Percentiles rank a stretch among this genome's conserved stretches.
These are phyloP conservation scores for Iphiclides podalirius DNA, from an alignment of 2,888 invertebrate species.

Conservation along the genomic window DNA sequence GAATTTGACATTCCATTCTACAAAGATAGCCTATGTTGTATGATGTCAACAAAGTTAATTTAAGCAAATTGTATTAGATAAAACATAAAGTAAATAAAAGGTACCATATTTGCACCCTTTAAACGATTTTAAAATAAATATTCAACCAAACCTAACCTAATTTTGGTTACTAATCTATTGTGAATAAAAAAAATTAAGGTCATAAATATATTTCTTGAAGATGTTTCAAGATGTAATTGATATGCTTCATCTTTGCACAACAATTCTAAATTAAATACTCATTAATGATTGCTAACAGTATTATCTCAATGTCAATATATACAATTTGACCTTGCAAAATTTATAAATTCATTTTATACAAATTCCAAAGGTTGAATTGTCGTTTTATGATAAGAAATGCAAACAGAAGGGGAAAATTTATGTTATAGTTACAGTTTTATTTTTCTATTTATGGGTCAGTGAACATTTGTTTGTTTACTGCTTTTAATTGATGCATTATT, in stretches of 20 bases:
- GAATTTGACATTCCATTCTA: conserved; percentile 54
- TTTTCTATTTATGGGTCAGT: too few species aligned
- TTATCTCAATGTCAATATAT: conserved; percentile 27
- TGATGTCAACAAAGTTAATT: conserved; percentile 60
- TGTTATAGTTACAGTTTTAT: not conserved
- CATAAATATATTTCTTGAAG: too few species aligned
- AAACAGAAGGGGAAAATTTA: not conserved
- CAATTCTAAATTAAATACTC: too few species aligned
- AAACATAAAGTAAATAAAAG: too few species aligned
- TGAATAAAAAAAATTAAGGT: not conserved
- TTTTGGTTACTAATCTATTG: conserved; percentile 23
- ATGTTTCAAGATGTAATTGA: not conserved
- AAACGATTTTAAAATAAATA: not conserved
- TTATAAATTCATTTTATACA: conserved; percentile 5
- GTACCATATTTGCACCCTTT: too few species aligned
- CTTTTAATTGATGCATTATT: not conserved
- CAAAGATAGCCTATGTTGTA: conserved; percentile 47
- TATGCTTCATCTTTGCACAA: conserved; percentile 21
- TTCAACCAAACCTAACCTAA: conserved; percentile 33
- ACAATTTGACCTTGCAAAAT: conserved; percentile 15
- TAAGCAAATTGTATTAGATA: too few species aligned
- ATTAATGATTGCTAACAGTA: too few species aligned
- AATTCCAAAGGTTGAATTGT: not conserved
- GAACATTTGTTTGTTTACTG: not conserved
- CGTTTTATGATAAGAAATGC: conserved; percentile 2